Percentiles rank a stretch among this genome's conserved stretches.
These are phyloP conservation scores for Terebella lapidaria DNA, from an alignment of 2,888 invertebrate genomes.

Conservation along the genomic window DNA sequence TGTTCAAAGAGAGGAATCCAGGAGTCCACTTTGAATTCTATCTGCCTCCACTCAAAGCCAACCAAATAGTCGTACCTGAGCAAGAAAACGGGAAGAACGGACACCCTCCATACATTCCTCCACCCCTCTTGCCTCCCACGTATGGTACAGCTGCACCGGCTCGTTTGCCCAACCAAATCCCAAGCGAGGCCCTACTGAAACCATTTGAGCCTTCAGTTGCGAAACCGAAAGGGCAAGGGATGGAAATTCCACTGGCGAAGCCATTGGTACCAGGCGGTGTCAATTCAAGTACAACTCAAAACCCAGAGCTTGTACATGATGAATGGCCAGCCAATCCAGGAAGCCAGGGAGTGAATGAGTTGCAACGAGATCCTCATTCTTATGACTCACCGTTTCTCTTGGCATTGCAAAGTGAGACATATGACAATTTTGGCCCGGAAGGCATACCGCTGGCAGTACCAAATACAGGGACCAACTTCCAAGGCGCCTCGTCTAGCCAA, in stretches of 20 bases:
- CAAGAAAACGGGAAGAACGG: neutral
- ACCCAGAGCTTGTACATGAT: no score
- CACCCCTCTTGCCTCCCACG: neutral
- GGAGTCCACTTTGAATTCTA: constrained; percentile 16
- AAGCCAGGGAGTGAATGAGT: no score
- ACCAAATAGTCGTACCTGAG: neutral
- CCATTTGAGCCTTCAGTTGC: no score
- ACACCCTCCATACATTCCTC: neutral
- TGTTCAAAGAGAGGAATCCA: constrained; percentile 13
- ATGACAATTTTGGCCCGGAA: neutral
- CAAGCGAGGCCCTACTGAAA: no score
- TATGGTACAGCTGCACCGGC: neutral
- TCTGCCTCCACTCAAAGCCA: constrained; percentile 7
- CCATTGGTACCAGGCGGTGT: no score
- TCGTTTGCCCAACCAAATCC: no score
- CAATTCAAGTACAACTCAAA: no score
- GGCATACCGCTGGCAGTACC: neutral
- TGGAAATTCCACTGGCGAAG: no score
- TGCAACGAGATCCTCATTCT: no score
- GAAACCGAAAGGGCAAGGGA: no score
- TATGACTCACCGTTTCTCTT: neutral
- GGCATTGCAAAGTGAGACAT: neutral
- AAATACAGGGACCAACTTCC: no score
- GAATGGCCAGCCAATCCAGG: no score
- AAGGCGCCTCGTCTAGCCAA: neutral